Evolutionary conservation across 2,113 vertebrate genomes (phyloP), one percentile per base, ranked within the genome.

Genomic region (Mastomys coucha): DNA sequence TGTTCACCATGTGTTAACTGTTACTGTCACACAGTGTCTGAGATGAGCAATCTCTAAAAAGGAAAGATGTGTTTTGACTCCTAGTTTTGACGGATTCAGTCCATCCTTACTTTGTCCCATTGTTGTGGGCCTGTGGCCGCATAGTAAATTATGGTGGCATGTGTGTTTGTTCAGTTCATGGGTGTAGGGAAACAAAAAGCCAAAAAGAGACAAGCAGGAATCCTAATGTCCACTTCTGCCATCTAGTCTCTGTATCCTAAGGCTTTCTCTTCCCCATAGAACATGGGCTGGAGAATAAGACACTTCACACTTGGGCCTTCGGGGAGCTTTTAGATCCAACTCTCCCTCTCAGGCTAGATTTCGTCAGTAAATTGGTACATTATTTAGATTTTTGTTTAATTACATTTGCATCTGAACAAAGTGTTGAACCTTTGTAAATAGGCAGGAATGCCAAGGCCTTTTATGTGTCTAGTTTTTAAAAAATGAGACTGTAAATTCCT

Each of bases 331-430:
- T 45, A 75, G 39, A 16, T 58, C 20, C 31, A 45, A 67, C n/a
- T 26, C 42, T 78, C 36, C 33, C 26, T 56, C 42, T 84, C 49
- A 42, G 24, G 75, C 90, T 95, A 93, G 51, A 69, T 73, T 56
- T 4, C 76, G 92, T 88, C 76, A 72, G 65, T 89, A 51, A 87
- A 12, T 75, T 89, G 70, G 7, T 17, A 22, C 5, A 13, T 93
- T 89, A 81, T 96, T 95, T 96, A n/a, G 10, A 67, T 90, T 97
- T 95, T 93, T 76, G 24, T 78, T 93, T 96, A 93, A 73, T 88
- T 97, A 28, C 4, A 63, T 89, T 91, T 94, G 49, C 87, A 96
- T 94, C 53, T 82, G 70, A 63, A 63, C 20, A 93, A 92, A 95
- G 7, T 31, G 65, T 80, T 85, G 8, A 90, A 14, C 49, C 45